Evolutionary conservation across 2,888 invertebrate species (phyloP).

Genomic region (Drosophila mettleri): DNA sequence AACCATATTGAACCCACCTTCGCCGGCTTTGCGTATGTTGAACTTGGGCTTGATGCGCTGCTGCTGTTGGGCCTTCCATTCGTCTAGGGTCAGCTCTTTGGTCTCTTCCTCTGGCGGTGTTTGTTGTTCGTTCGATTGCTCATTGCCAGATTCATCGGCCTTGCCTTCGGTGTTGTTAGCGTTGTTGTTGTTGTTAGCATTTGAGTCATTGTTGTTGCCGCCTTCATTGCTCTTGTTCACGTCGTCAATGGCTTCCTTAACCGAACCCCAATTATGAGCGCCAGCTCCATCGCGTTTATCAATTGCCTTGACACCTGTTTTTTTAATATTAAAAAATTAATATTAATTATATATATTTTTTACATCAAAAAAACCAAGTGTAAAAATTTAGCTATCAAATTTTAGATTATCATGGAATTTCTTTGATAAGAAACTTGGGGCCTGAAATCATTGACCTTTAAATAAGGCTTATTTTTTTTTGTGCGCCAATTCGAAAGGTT

Average conservation of each 20-base stretch:
- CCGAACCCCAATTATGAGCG: constrained; percentile 98
- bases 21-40: constrained; percentile 97
- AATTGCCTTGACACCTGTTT: constrained; percentile 91
- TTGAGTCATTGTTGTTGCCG: constrained; percentile 48
- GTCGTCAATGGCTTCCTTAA: constrained; percentile 94
- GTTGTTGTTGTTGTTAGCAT: constrained; percentile 63
- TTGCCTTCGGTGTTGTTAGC: constrained; percentile 78
- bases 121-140: constrained; percentile 85
- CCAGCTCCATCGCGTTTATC: constrained; percentile 98
- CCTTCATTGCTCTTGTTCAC: constrained; percentile 77
- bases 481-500: too few relatives aligned
- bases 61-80: constrained; percentile 95
- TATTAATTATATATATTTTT: constrained; percentile 7
- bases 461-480: neutral
- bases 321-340: neutral
- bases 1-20: constrained; percentile 86
- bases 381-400: neutral
- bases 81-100: constrained; percentile 96
- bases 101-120: constrained; percentile 89
- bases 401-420: constrained; percentile 9
- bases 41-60: constrained; percentile 94
- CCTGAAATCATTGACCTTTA: constrained; percentile 1
- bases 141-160: constrained; percentile 84
- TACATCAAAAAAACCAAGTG: constrained; percentile 11
- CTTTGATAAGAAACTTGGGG: constrained; percentile 1